Conservation (phyloP, 2,888 invertebrate species). For the Apamea monoglypha region DNA sequence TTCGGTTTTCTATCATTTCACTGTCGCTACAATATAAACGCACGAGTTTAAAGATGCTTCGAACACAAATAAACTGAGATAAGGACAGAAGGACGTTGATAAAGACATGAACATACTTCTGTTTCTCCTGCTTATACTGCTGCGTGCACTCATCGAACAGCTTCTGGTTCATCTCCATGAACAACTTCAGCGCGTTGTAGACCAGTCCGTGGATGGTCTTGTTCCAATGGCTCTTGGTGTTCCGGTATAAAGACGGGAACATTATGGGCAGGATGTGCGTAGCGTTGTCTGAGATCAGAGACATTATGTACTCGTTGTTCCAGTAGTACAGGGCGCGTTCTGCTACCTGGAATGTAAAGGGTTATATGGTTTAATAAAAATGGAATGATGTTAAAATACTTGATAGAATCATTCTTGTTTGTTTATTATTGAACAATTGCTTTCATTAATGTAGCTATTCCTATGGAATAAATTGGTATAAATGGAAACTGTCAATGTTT, state of each 20-base stretch:
- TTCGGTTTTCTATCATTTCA: no score
- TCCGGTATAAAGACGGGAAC: conserved; percentile 99
- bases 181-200: conserved; percentile 99
- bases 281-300: conserved; percentile 99
- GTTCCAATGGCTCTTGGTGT: conserved; percentile 99
- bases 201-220: conserved; percentile 99
- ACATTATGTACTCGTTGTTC: conserved; percentile 99
- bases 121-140: conserved; percentile 96
- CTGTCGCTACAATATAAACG: no score
- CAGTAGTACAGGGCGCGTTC: conserved; percentile 99
- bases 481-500: no score
- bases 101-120: conserved; percentile 84
- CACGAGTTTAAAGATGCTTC: no score
- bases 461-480: no score
- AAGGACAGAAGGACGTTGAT: no score
- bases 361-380: neutral
- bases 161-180: conserved; percentile 99
- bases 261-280: conserved; percentile 99
- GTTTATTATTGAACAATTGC: no score
- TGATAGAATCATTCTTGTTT: neutral
- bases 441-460: no score
- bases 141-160: conserved; percentile 99
- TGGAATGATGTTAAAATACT: neutral
- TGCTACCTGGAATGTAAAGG: conserved; percentile 93
- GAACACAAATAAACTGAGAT: no score